These are phyloP conservation scores for Pristionchus entomophagus DNA, from an alignment of 2,888 invertebrate species.

Conservation along the genomic window DNA sequence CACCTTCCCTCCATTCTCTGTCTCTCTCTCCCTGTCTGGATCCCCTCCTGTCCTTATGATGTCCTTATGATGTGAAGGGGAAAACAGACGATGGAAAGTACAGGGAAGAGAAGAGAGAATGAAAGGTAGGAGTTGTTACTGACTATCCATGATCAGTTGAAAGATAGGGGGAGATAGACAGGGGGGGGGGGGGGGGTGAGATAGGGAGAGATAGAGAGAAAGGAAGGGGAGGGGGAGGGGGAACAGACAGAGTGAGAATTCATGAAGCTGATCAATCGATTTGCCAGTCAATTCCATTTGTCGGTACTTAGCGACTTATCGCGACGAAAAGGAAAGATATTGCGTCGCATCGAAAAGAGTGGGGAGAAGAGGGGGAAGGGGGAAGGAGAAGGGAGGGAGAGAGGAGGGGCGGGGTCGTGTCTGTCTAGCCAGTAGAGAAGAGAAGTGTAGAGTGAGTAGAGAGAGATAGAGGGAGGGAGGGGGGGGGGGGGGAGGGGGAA, in stretches of 20 bases:
- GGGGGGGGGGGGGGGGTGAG: background rate
- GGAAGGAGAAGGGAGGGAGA: background rate
- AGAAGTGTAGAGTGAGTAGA: background rate
- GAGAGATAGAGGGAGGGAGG: background rate
- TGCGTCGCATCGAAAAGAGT: background rate
- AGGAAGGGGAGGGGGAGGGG: background rate
- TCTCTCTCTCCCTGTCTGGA: background rate
- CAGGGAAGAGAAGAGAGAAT: too few relatives aligned
- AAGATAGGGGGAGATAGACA: background rate
- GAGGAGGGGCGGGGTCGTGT: background rate
- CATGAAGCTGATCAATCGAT: background rate
- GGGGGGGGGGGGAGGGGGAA: background rate
- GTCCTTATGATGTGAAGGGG: too few relatives aligned
- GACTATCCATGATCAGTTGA: background rate
- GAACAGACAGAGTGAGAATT: background rate
- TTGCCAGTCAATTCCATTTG: background rate
- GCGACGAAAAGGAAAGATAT: background rate
- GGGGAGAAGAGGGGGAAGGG: slow-evolving; percentile 8
- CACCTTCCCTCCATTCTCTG: background rate
- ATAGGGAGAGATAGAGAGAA: background rate
- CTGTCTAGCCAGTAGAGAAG: slow-evolving; percentile 15
- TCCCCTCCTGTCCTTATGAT: too few relatives aligned
- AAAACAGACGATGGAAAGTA: background rate
- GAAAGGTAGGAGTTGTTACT: background rate
- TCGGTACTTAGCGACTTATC: slow-evolving; percentile 3